phyloP scores from a whole-genome alignment of 2,113 vertebrate species.

The Penelope pileata region DNA sequence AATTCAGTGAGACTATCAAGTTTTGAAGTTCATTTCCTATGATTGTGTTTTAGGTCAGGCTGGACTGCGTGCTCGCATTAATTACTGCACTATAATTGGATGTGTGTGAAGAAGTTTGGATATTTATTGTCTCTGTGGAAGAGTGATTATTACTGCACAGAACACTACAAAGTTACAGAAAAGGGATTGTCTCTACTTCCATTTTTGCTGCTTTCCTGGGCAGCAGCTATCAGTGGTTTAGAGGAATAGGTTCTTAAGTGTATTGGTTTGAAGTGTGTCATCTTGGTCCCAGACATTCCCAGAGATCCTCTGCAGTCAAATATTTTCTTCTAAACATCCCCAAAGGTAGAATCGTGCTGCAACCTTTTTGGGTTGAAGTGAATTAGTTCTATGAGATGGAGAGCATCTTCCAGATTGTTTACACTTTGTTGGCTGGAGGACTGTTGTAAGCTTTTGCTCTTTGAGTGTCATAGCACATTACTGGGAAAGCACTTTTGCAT shows the following conservation, averaged over 20 bases:
- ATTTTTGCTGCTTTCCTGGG: background rate
- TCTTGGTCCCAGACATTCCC: background rate
- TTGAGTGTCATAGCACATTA: background rate
- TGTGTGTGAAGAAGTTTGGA: background rate
- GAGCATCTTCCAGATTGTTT: background rate
- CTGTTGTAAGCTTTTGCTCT: background rate
- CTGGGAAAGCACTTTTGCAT: background rate
- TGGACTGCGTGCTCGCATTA: accelerated
- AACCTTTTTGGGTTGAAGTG: background rate
- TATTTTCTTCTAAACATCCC: background rate
- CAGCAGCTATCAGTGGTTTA: background rate
- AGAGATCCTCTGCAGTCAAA: background rate
- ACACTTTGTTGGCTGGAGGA: background rate
- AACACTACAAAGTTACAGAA: background rate
- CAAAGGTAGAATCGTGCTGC: background rate
- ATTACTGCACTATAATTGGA: background rate
- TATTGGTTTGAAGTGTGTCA: background rate
- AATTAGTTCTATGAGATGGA: background rate
- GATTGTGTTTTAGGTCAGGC: background rate
- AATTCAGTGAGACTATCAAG: constrained; percentile 39
- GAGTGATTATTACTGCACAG: background rate
- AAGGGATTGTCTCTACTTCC: background rate
- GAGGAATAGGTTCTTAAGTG: background rate
- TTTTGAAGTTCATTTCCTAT: constrained; percentile 48
- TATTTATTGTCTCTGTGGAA: background rate